These are phyloP conservation scores for Nycticebus coucang DNA, from an alignment of 2,113 vertebrate species.

Conservation along the genomic window DNA sequence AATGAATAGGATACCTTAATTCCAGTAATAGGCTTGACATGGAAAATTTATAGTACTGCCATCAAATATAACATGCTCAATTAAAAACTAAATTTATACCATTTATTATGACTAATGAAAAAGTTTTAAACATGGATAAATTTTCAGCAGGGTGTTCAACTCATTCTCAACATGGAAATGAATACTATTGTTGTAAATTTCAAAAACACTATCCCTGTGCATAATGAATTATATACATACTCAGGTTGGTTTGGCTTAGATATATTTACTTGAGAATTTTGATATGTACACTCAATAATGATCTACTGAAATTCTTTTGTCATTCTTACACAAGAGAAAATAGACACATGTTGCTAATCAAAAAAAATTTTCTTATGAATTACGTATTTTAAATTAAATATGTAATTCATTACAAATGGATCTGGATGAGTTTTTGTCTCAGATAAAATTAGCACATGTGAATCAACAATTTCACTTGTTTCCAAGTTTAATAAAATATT, in stretches of 20 bases:
- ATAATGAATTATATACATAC: background rate
- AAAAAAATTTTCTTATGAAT: background rate
- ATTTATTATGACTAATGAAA: background rate
- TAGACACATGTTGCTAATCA: background rate
- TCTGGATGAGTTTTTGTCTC: background rate
- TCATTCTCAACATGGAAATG: background rate
- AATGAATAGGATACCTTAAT: background rate
- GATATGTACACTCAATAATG: background rate
- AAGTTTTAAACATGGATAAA: background rate
- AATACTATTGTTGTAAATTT: background rate
- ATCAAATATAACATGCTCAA: background rate
- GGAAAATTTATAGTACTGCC: background rate
- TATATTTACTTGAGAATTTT: background rate
- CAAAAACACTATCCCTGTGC: background rate
- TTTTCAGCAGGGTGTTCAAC: background rate
- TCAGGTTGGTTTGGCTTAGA: background rate
- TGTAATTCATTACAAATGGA: background rate
- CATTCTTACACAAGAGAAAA: background rate
- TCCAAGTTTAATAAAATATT: constrained; percentile 26
- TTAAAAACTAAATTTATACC: background rate
- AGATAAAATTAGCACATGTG: background rate
- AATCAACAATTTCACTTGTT: background rate
- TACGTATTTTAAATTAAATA: background rate
- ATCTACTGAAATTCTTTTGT: background rate
- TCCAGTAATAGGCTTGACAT: background rate